phyloP scores from a whole-genome alignment of 1,140 invertebrate species.

The Cataglyphis hispanica region DNA sequence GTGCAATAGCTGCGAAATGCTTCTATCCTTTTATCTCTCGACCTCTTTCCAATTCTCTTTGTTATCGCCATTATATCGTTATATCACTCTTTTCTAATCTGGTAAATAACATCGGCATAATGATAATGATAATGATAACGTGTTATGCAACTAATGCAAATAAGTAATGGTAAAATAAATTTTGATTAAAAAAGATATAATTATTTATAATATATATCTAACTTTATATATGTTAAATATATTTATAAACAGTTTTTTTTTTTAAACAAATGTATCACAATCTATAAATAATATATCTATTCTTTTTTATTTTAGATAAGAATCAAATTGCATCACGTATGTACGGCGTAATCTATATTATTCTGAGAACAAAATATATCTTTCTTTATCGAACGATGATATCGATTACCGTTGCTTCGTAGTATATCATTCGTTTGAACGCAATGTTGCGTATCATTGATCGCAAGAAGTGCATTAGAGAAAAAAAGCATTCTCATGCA shows the following conservation, averaged over 20 bases:
- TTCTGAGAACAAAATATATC: neutral
- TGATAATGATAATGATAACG: neutral
- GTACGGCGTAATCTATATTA: neutral
- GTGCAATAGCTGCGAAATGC: slow-evolving; percentile 17
- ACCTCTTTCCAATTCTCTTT: slow-evolving; percentile 16
- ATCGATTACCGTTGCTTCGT: slow-evolving; percentile 4
- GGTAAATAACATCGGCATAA: neutral
- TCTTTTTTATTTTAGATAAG: neutral
- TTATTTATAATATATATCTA: no score
- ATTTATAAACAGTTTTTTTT: no score
- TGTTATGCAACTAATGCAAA: neutral
- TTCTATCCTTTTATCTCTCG: neutral
- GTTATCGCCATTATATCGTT: neutral
- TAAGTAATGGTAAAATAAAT: neutral
- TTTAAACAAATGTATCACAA: no score
- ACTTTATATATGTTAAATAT: neutral
- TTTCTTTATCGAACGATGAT: neutral
- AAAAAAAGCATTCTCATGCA: neutral
- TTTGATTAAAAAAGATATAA: neutral
- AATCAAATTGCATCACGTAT: neutral
- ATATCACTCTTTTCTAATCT: neutral
- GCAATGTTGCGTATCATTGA: slow-evolving; percentile 22
- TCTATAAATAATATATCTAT: no score
- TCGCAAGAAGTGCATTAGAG: neutral
- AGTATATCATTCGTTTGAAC: slow-evolving; percentile 22